phyloP scores from a whole-genome alignment of 35 echinoderm and acorn worm genomes.

The Antedon bifida region DNA sequence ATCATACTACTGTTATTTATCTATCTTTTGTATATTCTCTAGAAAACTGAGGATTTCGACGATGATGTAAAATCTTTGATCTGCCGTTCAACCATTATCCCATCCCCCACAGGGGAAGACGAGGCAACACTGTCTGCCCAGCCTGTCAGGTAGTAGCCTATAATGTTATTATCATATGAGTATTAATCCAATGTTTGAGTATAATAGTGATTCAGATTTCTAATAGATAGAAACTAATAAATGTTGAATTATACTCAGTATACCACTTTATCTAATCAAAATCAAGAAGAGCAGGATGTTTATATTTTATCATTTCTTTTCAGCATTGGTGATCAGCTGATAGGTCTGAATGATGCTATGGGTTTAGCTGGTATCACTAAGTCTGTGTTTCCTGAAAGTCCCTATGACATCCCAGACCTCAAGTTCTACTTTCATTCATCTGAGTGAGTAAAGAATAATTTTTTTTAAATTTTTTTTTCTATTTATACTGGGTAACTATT shows the following conservation, averaged over 20 bases:
- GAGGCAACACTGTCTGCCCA: slow-evolving; percentile 21
- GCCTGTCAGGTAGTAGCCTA: slow-evolving; percentile 22
- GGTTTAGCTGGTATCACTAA: slow-evolving; percentile 10
- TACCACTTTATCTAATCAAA: too few relatives aligned
- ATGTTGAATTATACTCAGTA: too few relatives aligned
- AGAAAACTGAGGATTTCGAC: neutral
- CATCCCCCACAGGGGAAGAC: neutral
- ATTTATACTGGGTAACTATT: neutral
- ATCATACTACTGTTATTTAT: too few relatives aligned
- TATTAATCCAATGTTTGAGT: too few relatives aligned
- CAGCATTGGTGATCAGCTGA: slow-evolving; percentile 61
- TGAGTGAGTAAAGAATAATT: slow-evolving; percentile 26
- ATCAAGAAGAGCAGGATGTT: too few relatives aligned
- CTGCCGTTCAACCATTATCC: slow-evolving; percentile 28
- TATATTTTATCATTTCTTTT: neutral
- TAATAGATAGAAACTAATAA: too few relatives aligned
- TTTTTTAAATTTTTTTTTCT: neutral
- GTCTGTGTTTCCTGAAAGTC: slow-evolving; percentile 22
- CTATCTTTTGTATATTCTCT: too few relatives aligned
- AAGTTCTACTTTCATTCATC: slow-evolving; percentile 87
- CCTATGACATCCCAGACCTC: slow-evolving; percentile 30
- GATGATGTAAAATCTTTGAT: slow-evolving; percentile 1
- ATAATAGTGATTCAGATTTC: too few relatives aligned
- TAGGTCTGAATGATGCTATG: slow-evolving; percentile 50
- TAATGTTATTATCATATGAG: neutral